Evolutionary conservation across 2,113 vertebrate species (phyloP).

Genomic region (Protobothrops flavoviridis): DNA sequence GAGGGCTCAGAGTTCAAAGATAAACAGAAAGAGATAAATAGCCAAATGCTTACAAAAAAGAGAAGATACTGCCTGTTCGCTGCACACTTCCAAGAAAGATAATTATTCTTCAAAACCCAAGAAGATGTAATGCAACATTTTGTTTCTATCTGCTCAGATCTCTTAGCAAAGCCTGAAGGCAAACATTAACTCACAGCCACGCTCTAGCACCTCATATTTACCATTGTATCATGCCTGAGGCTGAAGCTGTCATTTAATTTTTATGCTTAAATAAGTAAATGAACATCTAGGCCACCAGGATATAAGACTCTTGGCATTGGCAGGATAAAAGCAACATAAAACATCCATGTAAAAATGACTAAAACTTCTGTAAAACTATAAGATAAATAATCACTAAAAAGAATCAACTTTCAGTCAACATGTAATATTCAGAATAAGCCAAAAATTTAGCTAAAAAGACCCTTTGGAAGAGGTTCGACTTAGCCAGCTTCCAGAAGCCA

Average conservation of each 20-base stretch:
- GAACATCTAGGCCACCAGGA: background rate
- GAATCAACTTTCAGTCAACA: background rate
- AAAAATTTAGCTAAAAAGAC: background rate
- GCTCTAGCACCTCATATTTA: background rate
- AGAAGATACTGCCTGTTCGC: conserved; percentile 22
- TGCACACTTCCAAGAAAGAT: background rate
- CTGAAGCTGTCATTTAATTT: background rate
- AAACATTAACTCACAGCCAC: background rate
- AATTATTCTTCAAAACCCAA: background rate
- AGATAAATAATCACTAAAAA: background rate
- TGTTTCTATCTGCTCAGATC: background rate
- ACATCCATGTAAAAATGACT: background rate
- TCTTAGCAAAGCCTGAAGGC: background rate
- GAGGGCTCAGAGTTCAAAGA: conserved; percentile 51
- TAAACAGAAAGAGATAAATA: conserved; percentile 25
- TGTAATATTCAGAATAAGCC: background rate
- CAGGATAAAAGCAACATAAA: background rate
- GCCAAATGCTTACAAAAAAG: conserved; percentile 58
- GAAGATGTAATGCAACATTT: background rate
- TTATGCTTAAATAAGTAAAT: background rate
- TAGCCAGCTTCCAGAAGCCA: background rate
- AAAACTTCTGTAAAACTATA: background rate
- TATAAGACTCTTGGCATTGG: background rate
- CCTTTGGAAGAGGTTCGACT: background rate
- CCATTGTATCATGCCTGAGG: background rate